Conservation (phyloP, 2,113 vertebrate species). For the Sigmodon hispidus region DNA sequence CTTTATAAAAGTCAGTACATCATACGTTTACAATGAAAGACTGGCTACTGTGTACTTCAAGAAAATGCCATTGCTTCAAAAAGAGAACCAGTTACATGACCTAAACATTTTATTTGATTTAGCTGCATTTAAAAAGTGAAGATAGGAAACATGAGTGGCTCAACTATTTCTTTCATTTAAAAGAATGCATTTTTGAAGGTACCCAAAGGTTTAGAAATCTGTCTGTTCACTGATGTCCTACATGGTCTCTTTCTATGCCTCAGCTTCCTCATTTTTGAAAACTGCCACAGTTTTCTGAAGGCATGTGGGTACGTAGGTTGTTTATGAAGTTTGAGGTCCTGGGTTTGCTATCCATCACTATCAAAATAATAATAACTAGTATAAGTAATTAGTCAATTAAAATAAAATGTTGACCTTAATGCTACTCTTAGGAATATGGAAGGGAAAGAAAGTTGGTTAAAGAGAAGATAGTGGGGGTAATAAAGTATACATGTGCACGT, state of each 20-base stretch:
- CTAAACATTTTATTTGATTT: background rate
- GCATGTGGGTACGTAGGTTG: no score
- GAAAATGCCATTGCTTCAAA: background rate
- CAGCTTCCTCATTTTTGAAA: constrained; percentile 21
- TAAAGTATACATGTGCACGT: background rate
- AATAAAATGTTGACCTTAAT: background rate
- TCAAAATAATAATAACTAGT: background rate
- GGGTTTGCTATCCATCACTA: background rate
- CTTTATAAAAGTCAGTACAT: background rate
- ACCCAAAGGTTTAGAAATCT: background rate
- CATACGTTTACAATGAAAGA: background rate
- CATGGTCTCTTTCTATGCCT: background rate
- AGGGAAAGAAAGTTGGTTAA: background rate
- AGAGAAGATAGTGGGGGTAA: background rate
- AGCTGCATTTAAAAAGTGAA: background rate
- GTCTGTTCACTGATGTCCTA: background rate
- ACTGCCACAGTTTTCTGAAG: no score
- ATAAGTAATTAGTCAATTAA: background rate
- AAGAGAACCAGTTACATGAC: background rate
- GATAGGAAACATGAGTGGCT: background rate
- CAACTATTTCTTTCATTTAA: constrained; percentile 20
- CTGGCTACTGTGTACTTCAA: background rate
- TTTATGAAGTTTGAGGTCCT: no score
- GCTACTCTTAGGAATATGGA: background rate
- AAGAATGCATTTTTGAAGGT: background rate